Conservation (phyloP, 1,140 invertebrate species). For the Laupala kohalensis region DNA sequence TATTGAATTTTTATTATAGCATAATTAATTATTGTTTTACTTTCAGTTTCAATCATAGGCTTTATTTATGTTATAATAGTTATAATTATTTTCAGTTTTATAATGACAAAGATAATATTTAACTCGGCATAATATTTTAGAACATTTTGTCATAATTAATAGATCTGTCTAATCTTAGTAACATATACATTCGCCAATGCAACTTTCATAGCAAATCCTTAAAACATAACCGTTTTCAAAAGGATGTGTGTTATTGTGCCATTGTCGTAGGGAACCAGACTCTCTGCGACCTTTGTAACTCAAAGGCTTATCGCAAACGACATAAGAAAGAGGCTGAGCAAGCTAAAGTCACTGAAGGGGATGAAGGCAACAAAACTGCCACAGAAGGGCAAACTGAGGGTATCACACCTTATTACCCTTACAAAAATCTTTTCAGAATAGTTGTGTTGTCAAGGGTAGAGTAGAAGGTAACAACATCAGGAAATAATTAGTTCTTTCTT, state of each 20-base stretch:
- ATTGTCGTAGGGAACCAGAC: slow-evolving; percentile 66
- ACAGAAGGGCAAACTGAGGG: not conserved
- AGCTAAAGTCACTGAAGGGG: not conserved
- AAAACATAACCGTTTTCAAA: not conserved
- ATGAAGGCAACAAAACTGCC: slow-evolving; percentile 6
- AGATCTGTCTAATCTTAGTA: not conserved
- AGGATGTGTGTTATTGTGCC: not conserved
- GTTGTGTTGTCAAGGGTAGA: not conserved
- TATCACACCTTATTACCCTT: not conserved
- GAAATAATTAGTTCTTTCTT: not conserved
- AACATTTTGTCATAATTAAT: not conserved
- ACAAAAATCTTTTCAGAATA: not conserved
- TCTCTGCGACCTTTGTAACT: slow-evolving; percentile 65
- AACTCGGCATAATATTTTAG: too few species aligned
- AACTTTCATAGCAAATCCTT: not conserved
- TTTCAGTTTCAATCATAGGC: too few species aligned
- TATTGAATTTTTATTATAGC: too few species aligned
- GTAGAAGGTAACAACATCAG: not conserved
- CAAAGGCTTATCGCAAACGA: slow-evolving; percentile 50
- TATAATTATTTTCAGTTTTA: too few species aligned
- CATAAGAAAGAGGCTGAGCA: slow-evolving; percentile 37
- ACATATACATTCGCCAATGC: not conserved
- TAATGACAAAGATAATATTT: too few species aligned
- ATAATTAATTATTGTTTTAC: too few species aligned
- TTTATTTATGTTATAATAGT: too few species aligned